phyloP scores from a whole-genome alignment of 1,140 invertebrate species.

The Hestina assimilis region DNA sequence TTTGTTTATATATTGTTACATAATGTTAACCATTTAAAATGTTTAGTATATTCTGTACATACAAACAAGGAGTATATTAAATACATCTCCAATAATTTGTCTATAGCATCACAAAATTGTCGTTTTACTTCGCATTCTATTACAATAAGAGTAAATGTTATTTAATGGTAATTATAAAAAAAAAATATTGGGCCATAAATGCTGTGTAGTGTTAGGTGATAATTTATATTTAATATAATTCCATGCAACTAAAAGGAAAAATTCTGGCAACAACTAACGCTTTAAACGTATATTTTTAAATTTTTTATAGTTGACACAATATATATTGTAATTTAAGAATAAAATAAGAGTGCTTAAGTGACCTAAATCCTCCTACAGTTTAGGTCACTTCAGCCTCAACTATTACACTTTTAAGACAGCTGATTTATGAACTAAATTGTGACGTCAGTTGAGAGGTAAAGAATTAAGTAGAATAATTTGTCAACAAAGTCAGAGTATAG shows the following conservation, averaged over 20 bases:
- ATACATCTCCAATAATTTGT: not conserved
- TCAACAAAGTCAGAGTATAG: too few species aligned
- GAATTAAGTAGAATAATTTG: too few species aligned
- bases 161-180: not conserved
- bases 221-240: slow-evolving; percentile 1
- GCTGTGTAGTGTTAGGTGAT: not conserved
- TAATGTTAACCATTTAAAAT: slow-evolving; percentile 6
- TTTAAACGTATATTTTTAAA: not conserved
- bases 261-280: not conserved
- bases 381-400: not conserved
- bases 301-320: not conserved
- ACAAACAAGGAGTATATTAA: slow-evolving; percentile 9
- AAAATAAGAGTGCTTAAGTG: too few species aligned
- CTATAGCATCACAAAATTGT: not conserved
- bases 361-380: too few species aligned
- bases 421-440: not conserved
- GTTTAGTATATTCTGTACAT: slow-evolving; percentile 19
- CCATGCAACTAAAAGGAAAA: not conserved
- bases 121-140: not conserved
- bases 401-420: not conserved
- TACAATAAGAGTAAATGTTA: not conserved
- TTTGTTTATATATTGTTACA: slow-evolving; percentile 8
- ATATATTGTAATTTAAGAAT: not conserved
- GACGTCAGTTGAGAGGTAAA: not conserved
- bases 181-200: not conserved